Evolutionary conservation across 2,797 vertebrate species (phyloP).

Genomic region (Chelon labrosus): DNA sequence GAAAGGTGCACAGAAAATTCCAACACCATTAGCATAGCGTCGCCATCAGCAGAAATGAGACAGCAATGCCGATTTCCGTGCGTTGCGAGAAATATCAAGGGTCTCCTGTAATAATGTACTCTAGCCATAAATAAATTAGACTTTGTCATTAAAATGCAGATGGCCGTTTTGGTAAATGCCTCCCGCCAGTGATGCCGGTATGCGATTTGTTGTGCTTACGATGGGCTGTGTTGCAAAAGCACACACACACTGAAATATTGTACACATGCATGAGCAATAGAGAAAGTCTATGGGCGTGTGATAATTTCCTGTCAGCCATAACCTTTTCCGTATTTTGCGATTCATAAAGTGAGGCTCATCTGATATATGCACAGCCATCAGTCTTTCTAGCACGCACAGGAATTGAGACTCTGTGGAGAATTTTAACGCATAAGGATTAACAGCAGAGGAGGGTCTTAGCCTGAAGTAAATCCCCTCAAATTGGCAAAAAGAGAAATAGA

Average conservation of each 20-base stretch:
- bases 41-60: slow-evolving; percentile 75
- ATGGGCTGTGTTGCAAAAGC: slow-evolving; percentile 27
- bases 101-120: slow-evolving; percentile 55
- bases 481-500: slow-evolving; percentile 62
- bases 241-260: slow-evolving; percentile 11
- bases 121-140: slow-evolving; percentile 68
- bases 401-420: slow-evolving; percentile 39
- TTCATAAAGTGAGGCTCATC: slow-evolving; percentile 50
- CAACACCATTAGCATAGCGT: slow-evolving; percentile 75
- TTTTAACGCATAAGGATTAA: slow-evolving; percentile 66
- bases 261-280: slow-evolving; percentile 26
- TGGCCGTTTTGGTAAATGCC: slow-evolving; percentile 63
- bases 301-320: slow-evolving; percentile 62
- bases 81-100: slow-evolving; percentile 62
- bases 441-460: slow-evolving; percentile 56
- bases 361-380: slow-evolving; percentile 54
- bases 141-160: slow-evolving; percentile 76
- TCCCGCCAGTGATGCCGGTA: slow-evolving; percentile 53
- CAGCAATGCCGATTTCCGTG: slow-evolving; percentile 54
- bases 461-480: slow-evolving; percentile 65
- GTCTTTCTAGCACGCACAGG: slow-evolving; percentile 35
- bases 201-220: slow-evolving; percentile 57
- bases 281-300: slow-evolving; percentile 48
- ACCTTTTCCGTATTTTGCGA: slow-evolving; percentile 64
- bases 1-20: slow-evolving; percentile 66